Evolutionary conservation across 1,140 invertebrate genomes (phyloP).

Genomic region (Macrostomum lignano): DNA sequence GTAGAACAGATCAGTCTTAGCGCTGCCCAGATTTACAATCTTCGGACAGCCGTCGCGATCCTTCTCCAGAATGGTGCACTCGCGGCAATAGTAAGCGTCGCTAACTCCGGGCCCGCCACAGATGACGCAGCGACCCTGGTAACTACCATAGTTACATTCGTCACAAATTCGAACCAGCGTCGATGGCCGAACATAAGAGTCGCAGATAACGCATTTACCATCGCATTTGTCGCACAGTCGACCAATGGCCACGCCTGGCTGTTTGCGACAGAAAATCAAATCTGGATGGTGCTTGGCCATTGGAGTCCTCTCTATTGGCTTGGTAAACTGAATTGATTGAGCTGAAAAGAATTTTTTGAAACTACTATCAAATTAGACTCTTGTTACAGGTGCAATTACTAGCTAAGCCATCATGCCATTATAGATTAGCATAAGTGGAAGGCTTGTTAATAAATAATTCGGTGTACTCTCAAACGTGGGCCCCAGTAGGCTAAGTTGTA

Average conservation of each 20-base stretch:
- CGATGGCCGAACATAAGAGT: slow-evolving; percentile 88
- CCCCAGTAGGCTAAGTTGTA: too few relatives aligned
- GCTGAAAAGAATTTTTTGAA: too few relatives aligned
- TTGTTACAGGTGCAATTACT: too few relatives aligned
- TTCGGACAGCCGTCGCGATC: slow-evolving; percentile 98
- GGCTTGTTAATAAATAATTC: too few relatives aligned
- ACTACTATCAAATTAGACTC: too few relatives aligned
- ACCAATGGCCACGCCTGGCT: slow-evolving; percentile 91
- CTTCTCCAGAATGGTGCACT: slow-evolving; percentile 96
- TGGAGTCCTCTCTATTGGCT: too few relatives aligned
- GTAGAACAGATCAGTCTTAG: slow-evolving; percentile 96
- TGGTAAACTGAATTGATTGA: too few relatives aligned
- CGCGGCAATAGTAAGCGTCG: slow-evolving; percentile 98
- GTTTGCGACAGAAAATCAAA: slow-evolving; percentile 91
- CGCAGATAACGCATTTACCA: slow-evolving; percentile 96
- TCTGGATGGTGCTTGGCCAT: slow-evolving; percentile 99
- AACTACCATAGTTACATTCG: slow-evolving; percentile 97
- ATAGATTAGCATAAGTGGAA: too few relatives aligned
- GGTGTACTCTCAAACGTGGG: too few relatives aligned
- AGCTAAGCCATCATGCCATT: too few relatives aligned
- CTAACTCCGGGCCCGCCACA: slow-evolving; percentile 94
- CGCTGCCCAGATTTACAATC: slow-evolving; percentile 93
- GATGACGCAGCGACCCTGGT: slow-evolving; percentile 82
- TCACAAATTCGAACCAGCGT: slow-evolving; percentile 93
- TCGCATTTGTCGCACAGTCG: slow-evolving; percentile 88